phyloP scores from a whole-genome alignment of 2,797 vertebrate species.

The Lutjanus campechanus region DNA sequence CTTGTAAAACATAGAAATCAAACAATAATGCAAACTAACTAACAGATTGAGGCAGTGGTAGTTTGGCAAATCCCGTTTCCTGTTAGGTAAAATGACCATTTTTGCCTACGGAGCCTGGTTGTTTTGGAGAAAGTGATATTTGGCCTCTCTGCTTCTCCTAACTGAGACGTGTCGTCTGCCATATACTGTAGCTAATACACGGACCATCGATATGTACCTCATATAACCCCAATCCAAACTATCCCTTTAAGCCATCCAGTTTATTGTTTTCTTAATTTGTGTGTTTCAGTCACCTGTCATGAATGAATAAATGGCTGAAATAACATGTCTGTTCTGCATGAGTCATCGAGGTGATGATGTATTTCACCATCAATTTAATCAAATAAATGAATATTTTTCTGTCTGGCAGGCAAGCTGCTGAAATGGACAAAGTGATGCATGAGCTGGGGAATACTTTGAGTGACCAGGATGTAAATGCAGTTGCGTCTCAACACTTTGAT shows the following conservation, averaged over 20 bases:
- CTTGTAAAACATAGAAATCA: too few species aligned
- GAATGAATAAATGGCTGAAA: background rate
- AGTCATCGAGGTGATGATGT: background rate
- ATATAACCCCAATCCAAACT: too few species aligned
- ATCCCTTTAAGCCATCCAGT: background rate
- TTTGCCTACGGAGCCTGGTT: too few species aligned
- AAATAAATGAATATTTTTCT: constrained; percentile 3
- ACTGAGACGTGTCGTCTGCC: too few species aligned
- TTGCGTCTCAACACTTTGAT: constrained; percentile 97
- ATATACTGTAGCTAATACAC: too few species aligned
- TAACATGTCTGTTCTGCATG: background rate
- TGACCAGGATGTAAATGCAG: constrained; percentile 96
- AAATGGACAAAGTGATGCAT: constrained; percentile 98
- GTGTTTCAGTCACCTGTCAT: background rate
- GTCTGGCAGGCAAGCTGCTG: constrained; percentile 88
- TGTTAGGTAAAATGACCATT: too few species aligned
- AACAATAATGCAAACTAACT: too few species aligned
- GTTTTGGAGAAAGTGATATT: too few species aligned
- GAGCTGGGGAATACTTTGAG: constrained; percentile 94
- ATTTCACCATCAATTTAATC: background rate
- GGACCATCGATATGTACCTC: too few species aligned
- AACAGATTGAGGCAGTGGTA: too few species aligned
- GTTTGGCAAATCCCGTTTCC: too few species aligned
- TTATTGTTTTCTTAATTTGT: background rate
- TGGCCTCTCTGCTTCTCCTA: too few species aligned